Evolutionary conservation across 2,113 vertebrate genomes (phyloP).

Genomic region (Cyprinodon brontotheroides): DNA sequence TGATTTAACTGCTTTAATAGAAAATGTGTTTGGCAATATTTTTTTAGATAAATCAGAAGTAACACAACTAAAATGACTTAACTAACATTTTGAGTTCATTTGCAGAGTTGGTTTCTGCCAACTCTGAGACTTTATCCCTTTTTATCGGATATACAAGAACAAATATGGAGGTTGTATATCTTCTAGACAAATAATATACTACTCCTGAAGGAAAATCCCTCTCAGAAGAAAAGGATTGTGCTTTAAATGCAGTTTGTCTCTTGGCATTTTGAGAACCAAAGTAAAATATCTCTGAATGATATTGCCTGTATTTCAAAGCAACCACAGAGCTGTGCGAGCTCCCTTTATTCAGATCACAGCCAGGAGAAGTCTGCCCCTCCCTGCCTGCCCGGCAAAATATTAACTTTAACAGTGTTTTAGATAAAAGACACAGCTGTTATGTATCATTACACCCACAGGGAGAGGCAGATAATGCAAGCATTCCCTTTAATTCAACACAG

Average conservation of each 20-base stretch:
- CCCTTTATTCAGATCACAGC: conserved; percentile 40
- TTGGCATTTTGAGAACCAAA: conserved; percentile 34
- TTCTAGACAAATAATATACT: conserved; percentile 20
- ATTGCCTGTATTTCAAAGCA: conserved; percentile 31
- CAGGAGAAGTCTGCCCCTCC: conserved; percentile 1
- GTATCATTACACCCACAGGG: conserved; percentile 42
- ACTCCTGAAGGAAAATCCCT: conserved; percentile 34
- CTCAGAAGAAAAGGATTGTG: conserved; percentile 19
- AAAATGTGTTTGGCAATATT: conserved; percentile 51
- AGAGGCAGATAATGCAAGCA: conserved; percentile 21
- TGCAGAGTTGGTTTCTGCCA: conserved; percentile 6
- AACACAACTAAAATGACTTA: conserved; percentile 35
- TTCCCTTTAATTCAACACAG: conserved; percentile 47
- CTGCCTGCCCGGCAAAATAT: conserved; percentile 25
- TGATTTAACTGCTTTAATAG: conserved; percentile 41
- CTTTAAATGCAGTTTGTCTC: conserved; percentile 47
- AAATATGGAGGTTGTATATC: conserved; percentile 30
- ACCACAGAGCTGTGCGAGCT: conserved; percentile 24
- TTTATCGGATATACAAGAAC: conserved; percentile 18
- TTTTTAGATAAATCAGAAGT: conserved; percentile 62
- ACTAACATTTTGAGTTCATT: conserved; percentile 40
- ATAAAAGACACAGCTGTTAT: conserved; percentile 50
- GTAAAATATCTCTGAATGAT: conserved; percentile 7
- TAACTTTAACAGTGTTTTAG: conserved; percentile 47
- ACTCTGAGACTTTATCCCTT: conserved; percentile 24